These are phyloP conservation scores for Pygoscelis antarcticus DNA, from an alignment of 2,113 vertebrate genomes.

Conservation along the genomic window DNA sequence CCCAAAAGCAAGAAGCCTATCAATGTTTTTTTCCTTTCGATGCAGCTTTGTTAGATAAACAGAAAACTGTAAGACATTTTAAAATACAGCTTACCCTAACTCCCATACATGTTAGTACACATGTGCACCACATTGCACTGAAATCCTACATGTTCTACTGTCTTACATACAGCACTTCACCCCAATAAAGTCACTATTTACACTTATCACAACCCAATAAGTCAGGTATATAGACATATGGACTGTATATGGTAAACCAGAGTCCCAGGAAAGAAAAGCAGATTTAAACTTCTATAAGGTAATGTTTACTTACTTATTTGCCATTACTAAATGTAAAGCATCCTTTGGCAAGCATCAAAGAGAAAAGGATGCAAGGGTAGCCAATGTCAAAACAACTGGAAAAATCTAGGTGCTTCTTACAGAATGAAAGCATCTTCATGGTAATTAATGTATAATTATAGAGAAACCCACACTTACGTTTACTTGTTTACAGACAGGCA, in stretches of 20 bases:
- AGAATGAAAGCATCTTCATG: neutral
- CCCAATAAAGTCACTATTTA: neutral
- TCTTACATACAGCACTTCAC: neutral
- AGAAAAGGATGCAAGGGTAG: neutral
- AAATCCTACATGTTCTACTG: neutral
- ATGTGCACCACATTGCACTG: neutral
- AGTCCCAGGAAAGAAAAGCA: neutral
- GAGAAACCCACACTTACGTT: neutral
- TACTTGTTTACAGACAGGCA: neutral
- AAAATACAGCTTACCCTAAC: neutral
- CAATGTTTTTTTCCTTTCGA: neutral
- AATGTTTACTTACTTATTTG: neutral
- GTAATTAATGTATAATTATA: neutral
- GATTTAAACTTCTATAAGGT: neutral
- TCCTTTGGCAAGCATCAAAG: neutral
- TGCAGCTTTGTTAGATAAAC: neutral
- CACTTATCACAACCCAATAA: neutral
- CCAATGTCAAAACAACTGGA: neutral
- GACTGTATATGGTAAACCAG: neutral
- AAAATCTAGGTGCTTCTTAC: neutral
- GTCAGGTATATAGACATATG: neutral
- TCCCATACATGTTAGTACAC: neutral
- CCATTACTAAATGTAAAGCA: neutral
- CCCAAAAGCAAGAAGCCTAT: neutral
- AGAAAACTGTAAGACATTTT: neutral